These are phyloP conservation scores for Latrodectus geometricus DNA, from an alignment of 1,140 invertebrate species.

Conservation along the genomic window DNA sequence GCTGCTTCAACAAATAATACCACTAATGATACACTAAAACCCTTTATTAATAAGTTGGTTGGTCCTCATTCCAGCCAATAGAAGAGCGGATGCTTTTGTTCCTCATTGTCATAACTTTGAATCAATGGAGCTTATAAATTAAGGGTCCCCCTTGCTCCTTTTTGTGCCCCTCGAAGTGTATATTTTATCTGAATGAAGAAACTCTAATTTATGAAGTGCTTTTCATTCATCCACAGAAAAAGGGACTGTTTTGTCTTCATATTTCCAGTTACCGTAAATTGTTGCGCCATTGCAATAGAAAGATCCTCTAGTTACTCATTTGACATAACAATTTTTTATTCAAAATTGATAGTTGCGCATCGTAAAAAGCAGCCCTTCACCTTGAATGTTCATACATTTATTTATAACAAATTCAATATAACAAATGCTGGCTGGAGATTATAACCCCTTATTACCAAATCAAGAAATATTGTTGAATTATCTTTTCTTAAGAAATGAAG, in stretches of 20 bases:
- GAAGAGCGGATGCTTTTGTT: background rate
- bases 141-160: background rate
- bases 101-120: conserved; percentile 6
- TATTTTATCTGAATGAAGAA: background rate
- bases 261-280: conserved; percentile 10
- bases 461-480: too few species aligned
- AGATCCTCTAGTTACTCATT: too few species aligned
- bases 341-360: too few species aligned
- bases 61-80: conserved; percentile 36
- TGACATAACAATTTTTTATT: too few species aligned
- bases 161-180: background rate
- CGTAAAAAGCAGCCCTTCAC: too few species aligned
- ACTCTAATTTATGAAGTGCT: background rate
- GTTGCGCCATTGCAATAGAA: too few species aligned
- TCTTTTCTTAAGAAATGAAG: too few species aligned
- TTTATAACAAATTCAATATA: too few species aligned
- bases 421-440: too few species aligned
- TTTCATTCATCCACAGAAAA: background rate
- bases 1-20: conserved; percentile 56
- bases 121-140: conserved; percentile 1
- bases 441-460: too few species aligned
- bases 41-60: conserved; percentile 61
- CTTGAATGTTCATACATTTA: too few species aligned
- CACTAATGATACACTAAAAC: conserved; percentile 59
- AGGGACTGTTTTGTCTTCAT: conserved; percentile 1